Evolutionary conservation across 2,797 vertebrate genomes (phyloP).

Genomic region (Momotus momota): DNA sequence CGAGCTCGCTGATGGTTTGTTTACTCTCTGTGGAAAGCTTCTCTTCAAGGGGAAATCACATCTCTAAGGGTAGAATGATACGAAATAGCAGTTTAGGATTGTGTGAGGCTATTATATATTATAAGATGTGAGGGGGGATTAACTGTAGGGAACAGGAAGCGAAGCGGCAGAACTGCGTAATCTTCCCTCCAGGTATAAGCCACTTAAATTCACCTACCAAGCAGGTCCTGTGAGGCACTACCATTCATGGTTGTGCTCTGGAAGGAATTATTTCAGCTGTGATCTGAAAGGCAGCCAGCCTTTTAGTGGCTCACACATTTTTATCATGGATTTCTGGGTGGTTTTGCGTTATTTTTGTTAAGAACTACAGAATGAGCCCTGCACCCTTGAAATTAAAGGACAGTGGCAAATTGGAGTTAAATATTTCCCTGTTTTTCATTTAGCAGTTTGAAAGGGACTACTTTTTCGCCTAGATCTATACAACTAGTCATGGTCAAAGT

Average conservation of each 20-base stretch:
- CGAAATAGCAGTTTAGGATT: background rate
- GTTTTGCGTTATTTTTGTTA: background rate
- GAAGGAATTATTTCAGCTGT: background rate
- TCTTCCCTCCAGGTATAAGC: background rate
- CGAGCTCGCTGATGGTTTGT: rapidly evolving
- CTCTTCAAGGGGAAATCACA: background rate
- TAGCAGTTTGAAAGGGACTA: background rate
- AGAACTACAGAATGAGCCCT: background rate
- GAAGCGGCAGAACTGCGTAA: background rate
- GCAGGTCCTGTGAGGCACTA: background rate
- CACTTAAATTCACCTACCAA: background rate
- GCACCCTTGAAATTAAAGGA: background rate
- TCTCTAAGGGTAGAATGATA: background rate
- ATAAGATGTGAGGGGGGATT: background rate
- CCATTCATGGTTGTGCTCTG: background rate
- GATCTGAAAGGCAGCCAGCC: background rate
- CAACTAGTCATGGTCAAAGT: background rate
- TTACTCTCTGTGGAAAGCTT: background rate
- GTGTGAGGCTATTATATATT: background rate
- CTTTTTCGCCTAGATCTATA: background rate
- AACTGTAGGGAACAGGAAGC: background rate
- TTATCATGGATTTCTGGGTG: background rate
- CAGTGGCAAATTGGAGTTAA: background rate
- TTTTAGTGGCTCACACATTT: rapidly evolving
- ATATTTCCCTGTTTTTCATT: background rate